phyloP scores from a whole-genome alignment of 2,888 invertebrate genomes.

The Phymatocera aterrima region DNA sequence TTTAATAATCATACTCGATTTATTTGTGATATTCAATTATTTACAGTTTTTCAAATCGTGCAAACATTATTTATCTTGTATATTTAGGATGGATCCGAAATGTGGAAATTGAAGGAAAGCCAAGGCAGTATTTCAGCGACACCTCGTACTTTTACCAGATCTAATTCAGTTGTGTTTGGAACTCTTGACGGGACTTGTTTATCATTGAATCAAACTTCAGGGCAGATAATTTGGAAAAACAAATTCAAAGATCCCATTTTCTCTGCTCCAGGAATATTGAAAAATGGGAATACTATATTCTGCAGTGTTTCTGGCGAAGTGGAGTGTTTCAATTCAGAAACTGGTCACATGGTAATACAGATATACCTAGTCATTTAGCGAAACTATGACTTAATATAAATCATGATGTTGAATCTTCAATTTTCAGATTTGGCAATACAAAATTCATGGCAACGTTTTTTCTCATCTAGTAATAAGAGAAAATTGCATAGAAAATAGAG shows the following conservation, averaged over 20 bases:
- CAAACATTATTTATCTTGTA: constrained; percentile 43
- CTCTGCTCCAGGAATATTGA: constrained; percentile 79
- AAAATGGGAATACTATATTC: constrained; percentile 77
- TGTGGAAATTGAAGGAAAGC: constrained; percentile 71
- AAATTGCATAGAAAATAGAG: constrained; percentile 68
- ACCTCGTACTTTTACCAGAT: constrained; percentile 67
- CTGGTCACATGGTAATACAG: constrained; percentile 56
- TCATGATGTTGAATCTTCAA: not conserved
- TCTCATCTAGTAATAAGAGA: constrained; percentile 80
- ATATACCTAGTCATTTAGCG: too few relatives aligned
- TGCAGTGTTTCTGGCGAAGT: constrained; percentile 69
- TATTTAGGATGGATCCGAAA: constrained; percentile 76
- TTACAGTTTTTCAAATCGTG: not conserved
- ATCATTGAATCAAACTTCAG: constrained; percentile 76
- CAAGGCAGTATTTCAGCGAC: constrained; percentile 77
- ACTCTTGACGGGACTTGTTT: constrained; percentile 80
- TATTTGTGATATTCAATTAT: not conserved
- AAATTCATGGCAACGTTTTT: constrained; percentile 82
- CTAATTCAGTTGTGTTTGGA: constrained; percentile 74
- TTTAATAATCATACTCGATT: constrained; percentile 29
- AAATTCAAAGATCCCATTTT: constrained; percentile 81
- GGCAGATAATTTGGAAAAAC: constrained; percentile 79
- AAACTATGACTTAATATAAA: too few relatives aligned
- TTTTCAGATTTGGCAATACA: constrained; percentile 80
- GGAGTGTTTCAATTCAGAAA: constrained; percentile 57